Percentiles rank a stretch among this genome's conserved stretches.
Conservation (phyloP, 2,888 invertebrate species). For the Hirtodrosophila alboralis region DNA sequence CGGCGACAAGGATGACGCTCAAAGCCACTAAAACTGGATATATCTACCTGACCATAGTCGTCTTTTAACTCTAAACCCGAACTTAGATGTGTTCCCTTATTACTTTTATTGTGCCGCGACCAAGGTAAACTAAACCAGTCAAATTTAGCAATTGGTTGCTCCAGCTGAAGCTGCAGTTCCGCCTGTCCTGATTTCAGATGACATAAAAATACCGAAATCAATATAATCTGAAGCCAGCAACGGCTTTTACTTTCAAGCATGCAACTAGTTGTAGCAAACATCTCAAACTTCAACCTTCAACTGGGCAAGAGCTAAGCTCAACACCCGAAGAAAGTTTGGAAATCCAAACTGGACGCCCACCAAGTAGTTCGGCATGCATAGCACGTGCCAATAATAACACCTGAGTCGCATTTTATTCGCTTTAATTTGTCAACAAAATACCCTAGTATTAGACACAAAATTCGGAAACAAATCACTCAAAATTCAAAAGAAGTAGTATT, state of each 20-base stretch:
- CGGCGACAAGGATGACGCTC: constrained; percentile 80
- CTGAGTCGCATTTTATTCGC: constrained; percentile 69
- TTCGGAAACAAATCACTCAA: no score
- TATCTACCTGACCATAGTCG: constrained; percentile 56
- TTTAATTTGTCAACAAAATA: constrained; percentile 28
- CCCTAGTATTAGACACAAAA: no score
- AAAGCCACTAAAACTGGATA: constrained; percentile 60
- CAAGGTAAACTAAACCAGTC: constrained; percentile 60
- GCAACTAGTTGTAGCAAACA: constrained; percentile 32
- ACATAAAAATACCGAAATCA: constrained; percentile 9
- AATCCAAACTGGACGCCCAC: constrained; percentile 28
- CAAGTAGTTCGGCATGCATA: constrained; percentile 43
- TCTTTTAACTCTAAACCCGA: constrained; percentile 35
- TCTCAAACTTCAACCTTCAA: constrained; percentile 44
- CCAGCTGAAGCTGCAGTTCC: background rate
- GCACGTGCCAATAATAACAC: constrained; percentile 58
- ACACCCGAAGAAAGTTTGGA: constrained; percentile 68
- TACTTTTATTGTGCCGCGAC: constrained; percentile 46
- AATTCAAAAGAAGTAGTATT: no score
- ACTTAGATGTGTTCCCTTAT: constrained; percentile 18
- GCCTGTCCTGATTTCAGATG: background rate
- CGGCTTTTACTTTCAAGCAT: constrained; percentile 55
- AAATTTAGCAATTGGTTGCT: constrained; percentile 6
- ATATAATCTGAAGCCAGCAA: constrained; percentile 5
- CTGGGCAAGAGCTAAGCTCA: constrained; percentile 40